Percentiles rank a stretch among this genome's conserved stretches.
phyloP scores from a whole-genome alignment of 2,113 vertebrate species.

The Elephas maximus region DNA sequence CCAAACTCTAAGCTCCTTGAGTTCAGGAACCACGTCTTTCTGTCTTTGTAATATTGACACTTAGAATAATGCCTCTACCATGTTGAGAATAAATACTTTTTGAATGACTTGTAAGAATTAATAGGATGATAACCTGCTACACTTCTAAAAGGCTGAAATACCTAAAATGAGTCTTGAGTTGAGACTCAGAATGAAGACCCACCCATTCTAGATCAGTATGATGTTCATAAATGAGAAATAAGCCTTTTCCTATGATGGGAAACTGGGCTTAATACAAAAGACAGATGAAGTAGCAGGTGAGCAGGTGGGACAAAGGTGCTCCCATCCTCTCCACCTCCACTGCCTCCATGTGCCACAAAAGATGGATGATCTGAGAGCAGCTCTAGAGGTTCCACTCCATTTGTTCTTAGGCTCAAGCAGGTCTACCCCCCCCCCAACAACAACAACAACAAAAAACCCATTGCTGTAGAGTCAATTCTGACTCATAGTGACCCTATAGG shows the following conservation, averaged over 20 bases:
- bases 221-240: neutral
- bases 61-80: neutral
- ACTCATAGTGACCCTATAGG: too few relatives aligned
- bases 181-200: neutral
- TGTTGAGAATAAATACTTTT: neutral
- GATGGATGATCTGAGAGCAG: neutral
- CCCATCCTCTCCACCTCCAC: neutral
- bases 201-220: neutral
- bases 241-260: neutral
- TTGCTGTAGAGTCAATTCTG: too few relatives aligned
- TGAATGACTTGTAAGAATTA: constrained; percentile 2
- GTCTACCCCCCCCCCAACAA: too few relatives aligned
- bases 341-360: neutral
- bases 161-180: neutral
- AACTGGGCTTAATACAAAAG: neutral
- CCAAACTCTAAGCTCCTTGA: neutral
- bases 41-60: neutral
- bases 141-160: neutral
- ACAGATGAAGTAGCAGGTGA: neutral
- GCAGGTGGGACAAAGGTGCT: neutral
- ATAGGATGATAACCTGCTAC: neutral
- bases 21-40: neutral
- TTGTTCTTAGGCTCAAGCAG: neutral
- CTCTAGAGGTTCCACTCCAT: neutral
- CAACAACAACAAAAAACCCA: too few relatives aligned